Conservation (phyloP, 2,888 invertebrate species). For the Siphlonurus alternatus region DNA sequence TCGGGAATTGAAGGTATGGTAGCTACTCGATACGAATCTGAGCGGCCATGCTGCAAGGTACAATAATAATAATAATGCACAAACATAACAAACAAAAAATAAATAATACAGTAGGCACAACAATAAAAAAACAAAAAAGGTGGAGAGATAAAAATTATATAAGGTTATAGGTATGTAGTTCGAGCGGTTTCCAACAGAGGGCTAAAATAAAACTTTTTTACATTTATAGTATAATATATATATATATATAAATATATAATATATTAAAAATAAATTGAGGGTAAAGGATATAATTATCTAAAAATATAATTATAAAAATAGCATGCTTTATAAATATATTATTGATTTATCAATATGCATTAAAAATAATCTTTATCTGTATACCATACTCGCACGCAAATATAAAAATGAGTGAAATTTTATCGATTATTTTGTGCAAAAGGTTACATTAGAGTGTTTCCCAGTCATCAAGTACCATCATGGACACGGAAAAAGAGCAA, state of each 20-base stretch:
- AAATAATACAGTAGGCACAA: conserved; percentile 18
- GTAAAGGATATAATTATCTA: too few relatives aligned
- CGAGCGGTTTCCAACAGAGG: background rate
- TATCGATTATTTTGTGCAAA: too few relatives aligned
- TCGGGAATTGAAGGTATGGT: conserved; percentile 82
- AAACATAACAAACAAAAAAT: conserved; percentile 8
- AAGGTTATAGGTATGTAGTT: background rate
- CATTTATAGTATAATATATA: background rate
- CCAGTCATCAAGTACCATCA: too few relatives aligned
- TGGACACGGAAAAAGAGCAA: too few relatives aligned
- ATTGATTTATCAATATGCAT: too few relatives aligned
- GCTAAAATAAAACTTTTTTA: background rate
- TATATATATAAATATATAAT: background rate
- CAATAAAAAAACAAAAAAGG: conserved; percentile 16
- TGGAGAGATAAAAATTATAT: background rate
- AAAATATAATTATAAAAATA: too few relatives aligned
- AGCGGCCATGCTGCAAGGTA: conserved; percentile 69
- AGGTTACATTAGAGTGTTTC: too few relatives aligned
- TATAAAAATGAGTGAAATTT: too few relatives aligned
- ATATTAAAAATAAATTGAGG: too few relatives aligned
- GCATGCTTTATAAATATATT: too few relatives aligned
- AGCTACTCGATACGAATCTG: conserved; percentile 95
- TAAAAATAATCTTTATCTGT: too few relatives aligned
- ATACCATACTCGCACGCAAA: too few relatives aligned
- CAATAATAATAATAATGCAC: conserved; percentile 4